These are phyloP conservation scores for Nannobrachium achirus DNA, from an alignment of 2,113 vertebrate species.

Conservation along the genomic window DNA sequence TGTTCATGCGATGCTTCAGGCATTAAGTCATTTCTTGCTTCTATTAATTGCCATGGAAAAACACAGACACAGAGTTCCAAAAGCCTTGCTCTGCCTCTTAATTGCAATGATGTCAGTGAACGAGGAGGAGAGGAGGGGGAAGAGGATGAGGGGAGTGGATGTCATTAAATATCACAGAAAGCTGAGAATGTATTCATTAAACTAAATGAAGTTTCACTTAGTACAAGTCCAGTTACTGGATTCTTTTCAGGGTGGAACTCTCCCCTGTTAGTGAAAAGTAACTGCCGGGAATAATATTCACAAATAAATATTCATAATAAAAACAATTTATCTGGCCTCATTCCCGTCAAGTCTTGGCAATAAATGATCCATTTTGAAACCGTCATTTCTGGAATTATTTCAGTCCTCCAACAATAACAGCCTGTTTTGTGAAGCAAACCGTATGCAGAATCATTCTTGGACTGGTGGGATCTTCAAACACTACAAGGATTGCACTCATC, in stretches of 20 bases:
- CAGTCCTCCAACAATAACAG: slow-evolving; percentile 62
- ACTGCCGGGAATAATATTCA: background rate
- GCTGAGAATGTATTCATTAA: slow-evolving; percentile 46
- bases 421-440: slow-evolving; percentile 63
- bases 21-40: slow-evolving; percentile 68
- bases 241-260: background rate
- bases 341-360: slow-evolving; percentile 48
- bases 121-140: slow-evolving; percentile 16
- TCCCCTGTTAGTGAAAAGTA: background rate
- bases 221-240: slow-evolving; percentile 7
- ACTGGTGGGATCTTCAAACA: slow-evolving; percentile 48
- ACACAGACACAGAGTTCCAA: slow-evolving; percentile 63
- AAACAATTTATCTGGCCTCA: slow-evolving; percentile 35
- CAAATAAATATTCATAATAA: slow-evolving; percentile 24
- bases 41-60: slow-evolving; percentile 62
- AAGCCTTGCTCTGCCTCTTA: slow-evolving; percentile 68
- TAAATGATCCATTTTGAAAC: slow-evolving; percentile 60
- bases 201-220: slow-evolving; percentile 35
- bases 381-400: slow-evolving; percentile 64
- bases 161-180: slow-evolving; percentile 49
- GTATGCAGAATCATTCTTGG: slow-evolving; percentile 52
- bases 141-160: slow-evolving; percentile 23
- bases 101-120: slow-evolving; percentile 55
- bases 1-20: slow-evolving; percentile 54
- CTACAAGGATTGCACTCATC: slow-evolving; percentile 63